Evolutionary conservation across 1,140 invertebrate genomes (phyloP).

Genomic region (Macrosteles quadrilineatus): DNA sequence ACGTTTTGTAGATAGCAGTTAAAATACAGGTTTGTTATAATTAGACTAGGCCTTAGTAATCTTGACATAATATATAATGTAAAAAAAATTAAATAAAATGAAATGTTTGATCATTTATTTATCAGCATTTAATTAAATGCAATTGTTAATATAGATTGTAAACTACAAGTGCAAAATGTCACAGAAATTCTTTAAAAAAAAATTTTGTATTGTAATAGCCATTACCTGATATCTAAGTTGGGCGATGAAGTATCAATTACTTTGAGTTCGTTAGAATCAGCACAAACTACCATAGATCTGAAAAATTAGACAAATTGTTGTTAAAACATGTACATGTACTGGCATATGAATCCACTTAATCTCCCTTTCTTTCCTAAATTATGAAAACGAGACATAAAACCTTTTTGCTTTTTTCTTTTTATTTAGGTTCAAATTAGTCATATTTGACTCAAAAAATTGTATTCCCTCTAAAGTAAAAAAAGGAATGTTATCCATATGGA

Average conservation of each 20-base stretch:
- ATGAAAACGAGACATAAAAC: neutral
- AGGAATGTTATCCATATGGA: no score
- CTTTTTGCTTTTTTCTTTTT: neutral
- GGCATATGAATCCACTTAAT: neutral
- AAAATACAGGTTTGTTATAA: no score
- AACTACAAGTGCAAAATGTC: no score
- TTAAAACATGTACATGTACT: neutral
- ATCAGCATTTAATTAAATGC: no score
- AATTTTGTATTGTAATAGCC: no score
- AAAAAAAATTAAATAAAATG: no score
- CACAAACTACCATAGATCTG: slow-evolving; percentile 38
- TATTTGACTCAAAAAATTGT: neutral
- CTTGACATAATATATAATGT: no score
- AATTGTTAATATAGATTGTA: no score
- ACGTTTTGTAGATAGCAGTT: no score
- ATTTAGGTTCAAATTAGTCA: neutral
- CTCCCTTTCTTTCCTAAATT: neutral
- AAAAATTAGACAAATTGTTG: slow-evolving; percentile 2
- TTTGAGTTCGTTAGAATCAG: slow-evolving; percentile 35
- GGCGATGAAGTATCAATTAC: slow-evolving; percentile 34
- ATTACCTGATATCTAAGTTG: neutral
- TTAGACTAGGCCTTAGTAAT: no score
- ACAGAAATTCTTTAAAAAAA: no score
- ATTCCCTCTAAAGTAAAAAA: neutral
- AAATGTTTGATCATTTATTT: no score